Evolutionary conservation across 2,888 invertebrate species (phyloP).

Genomic region (Ditylenchus weischeri): DNA sequence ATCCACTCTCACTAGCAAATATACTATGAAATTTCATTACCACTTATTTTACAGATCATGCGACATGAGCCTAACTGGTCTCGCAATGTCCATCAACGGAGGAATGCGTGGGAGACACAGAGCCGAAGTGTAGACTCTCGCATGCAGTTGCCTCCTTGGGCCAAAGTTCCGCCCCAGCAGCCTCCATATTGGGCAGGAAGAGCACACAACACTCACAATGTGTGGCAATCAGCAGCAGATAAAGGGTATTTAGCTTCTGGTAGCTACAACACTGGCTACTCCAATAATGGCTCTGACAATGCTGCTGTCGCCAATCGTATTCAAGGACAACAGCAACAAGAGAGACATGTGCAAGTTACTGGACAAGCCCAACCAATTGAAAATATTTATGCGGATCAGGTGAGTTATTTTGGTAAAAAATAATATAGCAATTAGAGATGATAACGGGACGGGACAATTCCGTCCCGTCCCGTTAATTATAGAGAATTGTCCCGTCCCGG

Average conservation of each 20-base stretch:
- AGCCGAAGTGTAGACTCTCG: slow-evolving; percentile 47
- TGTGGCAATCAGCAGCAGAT: slow-evolving; percentile 50
- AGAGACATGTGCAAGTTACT: neutral
- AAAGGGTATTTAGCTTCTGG: neutral
- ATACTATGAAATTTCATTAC: no score
- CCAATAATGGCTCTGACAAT: slow-evolving; percentile 9
- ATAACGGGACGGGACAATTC: no score
- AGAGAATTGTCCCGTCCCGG: no score
- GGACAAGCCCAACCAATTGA: neutral
- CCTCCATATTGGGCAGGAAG: slow-evolving; percentile 50
- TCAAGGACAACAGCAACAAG: slow-evolving; percentile 4
- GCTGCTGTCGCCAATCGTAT: neutral
- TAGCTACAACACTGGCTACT: slow-evolving; percentile 6
- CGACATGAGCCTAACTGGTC: slow-evolving; percentile 54
- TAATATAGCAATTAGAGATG: neutral
- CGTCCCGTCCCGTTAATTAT: no score
- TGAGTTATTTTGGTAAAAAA: neutral
- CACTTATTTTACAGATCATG: slow-evolving; percentile 41
- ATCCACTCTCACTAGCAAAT: no score
- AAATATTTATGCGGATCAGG: neutral
- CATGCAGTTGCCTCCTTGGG: slow-evolving; percentile 45
- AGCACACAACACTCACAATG: slow-evolving; percentile 42
- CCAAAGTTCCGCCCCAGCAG: slow-evolving; percentile 47
- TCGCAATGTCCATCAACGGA: slow-evolving; percentile 46
- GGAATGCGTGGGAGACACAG: slow-evolving; percentile 49